Evolutionary conservation across 2,888 invertebrate species (phyloP).

Genomic region (Drosophila maculinotata): DNA sequence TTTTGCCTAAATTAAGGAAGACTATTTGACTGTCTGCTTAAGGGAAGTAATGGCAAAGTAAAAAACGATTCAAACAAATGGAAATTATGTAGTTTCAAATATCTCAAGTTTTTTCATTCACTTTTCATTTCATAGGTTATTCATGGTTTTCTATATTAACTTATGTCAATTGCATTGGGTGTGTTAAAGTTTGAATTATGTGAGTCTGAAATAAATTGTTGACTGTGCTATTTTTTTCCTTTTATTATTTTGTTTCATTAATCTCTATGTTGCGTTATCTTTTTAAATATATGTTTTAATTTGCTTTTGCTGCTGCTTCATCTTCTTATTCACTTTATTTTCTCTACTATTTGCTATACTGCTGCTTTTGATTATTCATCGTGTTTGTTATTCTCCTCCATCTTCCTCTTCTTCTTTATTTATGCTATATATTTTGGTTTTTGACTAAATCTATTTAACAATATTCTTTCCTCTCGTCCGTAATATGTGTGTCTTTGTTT

Average conservation of each 20-base stretch:
- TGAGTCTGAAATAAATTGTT: slow-evolving; percentile 51
- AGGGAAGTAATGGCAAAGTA: slow-evolving; percentile 47
- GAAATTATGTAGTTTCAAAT: slow-evolving; percentile 18
- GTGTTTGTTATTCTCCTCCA: slow-evolving; percentile 55
- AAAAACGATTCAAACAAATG: slow-evolving; percentile 2
- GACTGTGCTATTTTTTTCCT: slow-evolving; percentile 64
- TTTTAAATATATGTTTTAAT: slow-evolving; percentile 33
- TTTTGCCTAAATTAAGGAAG: slow-evolving; percentile 75
- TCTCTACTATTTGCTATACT: slow-evolving; percentile 70
- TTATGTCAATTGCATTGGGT: slow-evolving; percentile 49
- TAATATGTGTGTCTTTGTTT: slow-evolving; percentile 68
- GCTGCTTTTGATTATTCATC: slow-evolving; percentile 78
- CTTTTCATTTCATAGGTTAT: slow-evolving; percentile 8
- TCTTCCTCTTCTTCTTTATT: slow-evolving; percentile 28
- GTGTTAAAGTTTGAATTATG: slow-evolving; percentile 39
- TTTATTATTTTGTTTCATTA: slow-evolving; percentile 29
- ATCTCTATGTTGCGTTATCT: slow-evolving; percentile 41
- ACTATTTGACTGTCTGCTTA: slow-evolving; percentile 61
- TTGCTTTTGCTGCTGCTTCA: slow-evolving; percentile 9
- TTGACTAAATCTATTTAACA: slow-evolving; percentile 76
- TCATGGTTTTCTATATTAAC: slow-evolving; percentile 24
- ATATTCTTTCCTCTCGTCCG: slow-evolving; percentile 64
- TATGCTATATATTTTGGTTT: slow-evolving; percentile 47
- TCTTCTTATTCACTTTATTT: slow-evolving; percentile 48
- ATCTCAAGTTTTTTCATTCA: slow-evolving; percentile 14